Conservation (phyloP, 2,113 vertebrate genomes). For the Girardinichthys multiradiatus region DNA sequence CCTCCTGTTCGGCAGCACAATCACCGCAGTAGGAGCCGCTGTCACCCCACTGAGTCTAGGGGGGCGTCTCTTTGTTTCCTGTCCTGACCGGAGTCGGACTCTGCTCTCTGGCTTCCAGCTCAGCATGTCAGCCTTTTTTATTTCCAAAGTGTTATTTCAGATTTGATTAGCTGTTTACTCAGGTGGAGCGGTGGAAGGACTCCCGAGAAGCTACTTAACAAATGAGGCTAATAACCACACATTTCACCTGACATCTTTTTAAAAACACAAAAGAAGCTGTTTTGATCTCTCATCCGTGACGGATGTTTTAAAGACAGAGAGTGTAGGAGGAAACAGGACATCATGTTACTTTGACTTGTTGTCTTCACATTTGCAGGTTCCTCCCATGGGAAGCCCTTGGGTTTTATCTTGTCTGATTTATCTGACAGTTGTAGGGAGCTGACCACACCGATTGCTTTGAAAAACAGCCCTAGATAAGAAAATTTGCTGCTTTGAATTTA, state of each 20-base stretch:
- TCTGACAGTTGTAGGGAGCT: slow-evolving; percentile 20
- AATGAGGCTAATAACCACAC: slow-evolving; percentile 33
- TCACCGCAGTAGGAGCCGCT: slow-evolving; percentile 66
- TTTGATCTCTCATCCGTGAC: slow-evolving; percentile 36
- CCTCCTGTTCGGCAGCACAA: slow-evolving; percentile 73
- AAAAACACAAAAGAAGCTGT: slow-evolving; percentile 40
- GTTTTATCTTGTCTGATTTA: slow-evolving; percentile 43
- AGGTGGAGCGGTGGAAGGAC: slow-evolving; percentile 74
- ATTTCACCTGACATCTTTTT: slow-evolving; percentile 57
- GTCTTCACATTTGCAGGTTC: slow-evolving; percentile 6
- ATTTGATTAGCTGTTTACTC: slow-evolving; percentile 82
- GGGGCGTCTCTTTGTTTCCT: slow-evolving; percentile 75
- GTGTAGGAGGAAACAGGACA: slow-evolving; percentile 42
- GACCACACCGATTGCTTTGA: slow-evolving; percentile 19
- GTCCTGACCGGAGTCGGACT: slow-evolving; percentile 48
- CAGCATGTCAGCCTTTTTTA: slow-evolving; percentile 39
- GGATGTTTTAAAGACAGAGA: slow-evolving; percentile 59
- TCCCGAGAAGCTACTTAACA: slow-evolving; percentile 47
- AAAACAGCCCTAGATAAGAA: slow-evolving; percentile 20
- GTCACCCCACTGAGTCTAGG: slow-evolving; percentile 71
- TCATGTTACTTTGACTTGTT: slow-evolving; percentile 13
- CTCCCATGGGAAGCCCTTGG: background rate
- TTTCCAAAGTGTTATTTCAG: slow-evolving; percentile 75
- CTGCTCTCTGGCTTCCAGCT: slow-evolving; percentile 30
- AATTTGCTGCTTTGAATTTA: slow-evolving; percentile 5